A percentile compares a stretch with the other conserved stretches of the same genome.
phyloP scores from a whole-genome alignment of 2,797 vertebrate species.

The Pteronotus mesoamericanus region DNA sequence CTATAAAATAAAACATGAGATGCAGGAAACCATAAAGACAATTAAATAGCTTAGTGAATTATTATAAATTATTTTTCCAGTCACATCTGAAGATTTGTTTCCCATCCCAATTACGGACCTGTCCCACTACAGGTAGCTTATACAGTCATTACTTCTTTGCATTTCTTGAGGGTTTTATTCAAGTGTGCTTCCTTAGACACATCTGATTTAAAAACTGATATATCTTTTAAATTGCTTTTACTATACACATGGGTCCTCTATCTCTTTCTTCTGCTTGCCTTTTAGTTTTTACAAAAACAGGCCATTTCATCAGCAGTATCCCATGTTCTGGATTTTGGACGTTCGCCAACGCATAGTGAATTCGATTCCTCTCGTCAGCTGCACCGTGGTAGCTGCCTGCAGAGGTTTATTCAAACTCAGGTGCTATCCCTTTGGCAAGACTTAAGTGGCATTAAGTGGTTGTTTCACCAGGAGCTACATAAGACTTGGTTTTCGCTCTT shows the following conservation, averaged over 20 bases:
- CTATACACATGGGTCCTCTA: not conserved
- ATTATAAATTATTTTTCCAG: not conserved
- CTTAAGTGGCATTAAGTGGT: not conserved
- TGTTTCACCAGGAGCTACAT: not conserved
- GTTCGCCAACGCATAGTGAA: not conserved
- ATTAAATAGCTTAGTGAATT: not conserved
- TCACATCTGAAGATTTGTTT: not conserved
- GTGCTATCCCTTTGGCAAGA: too few relatives aligned
- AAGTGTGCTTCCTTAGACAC: not conserved
- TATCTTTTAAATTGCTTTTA: not conserved
- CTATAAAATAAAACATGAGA: not conserved
- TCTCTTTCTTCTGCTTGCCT: not conserved
- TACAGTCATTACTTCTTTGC: not conserved
- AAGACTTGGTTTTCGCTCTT: not conserved
- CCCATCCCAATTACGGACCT: rapidly evolving
- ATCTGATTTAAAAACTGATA: not conserved
- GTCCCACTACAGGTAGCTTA: not conserved
- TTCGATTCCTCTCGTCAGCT: not conserved
- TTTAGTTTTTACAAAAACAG: not conserved
- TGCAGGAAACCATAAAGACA: not conserved
- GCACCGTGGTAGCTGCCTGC: not conserved
- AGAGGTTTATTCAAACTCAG: not conserved
- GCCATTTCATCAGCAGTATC: not conserved
- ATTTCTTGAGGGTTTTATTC: not conserved
- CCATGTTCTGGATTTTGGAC: not conserved